Conservation (phyloP, 2,797 vertebrate species). For the Carcharodon carcharias region DNA sequence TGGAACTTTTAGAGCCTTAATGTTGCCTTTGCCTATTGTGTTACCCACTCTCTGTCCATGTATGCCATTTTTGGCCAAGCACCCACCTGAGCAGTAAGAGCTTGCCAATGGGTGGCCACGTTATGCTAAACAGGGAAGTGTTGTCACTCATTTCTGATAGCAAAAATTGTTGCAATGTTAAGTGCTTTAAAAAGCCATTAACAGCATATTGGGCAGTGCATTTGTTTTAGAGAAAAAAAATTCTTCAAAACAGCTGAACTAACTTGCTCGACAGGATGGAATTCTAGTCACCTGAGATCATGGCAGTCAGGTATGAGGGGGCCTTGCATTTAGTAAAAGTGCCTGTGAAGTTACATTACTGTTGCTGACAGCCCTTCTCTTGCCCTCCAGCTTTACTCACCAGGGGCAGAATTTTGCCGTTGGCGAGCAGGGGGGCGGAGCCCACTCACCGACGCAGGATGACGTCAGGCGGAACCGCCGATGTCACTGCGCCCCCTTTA, state of each 20-base stretch:
- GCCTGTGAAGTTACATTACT: not conserved
- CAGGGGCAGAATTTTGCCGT: not conserved
- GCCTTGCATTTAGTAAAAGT: not conserved
- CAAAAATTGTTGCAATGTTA: not conserved
- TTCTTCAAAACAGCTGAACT: not conserved
- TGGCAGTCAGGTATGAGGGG: not conserved
- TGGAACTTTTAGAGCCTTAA: not conserved
- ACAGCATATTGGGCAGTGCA: not conserved
- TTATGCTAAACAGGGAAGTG: not conserved
- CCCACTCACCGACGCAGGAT: too few species aligned
- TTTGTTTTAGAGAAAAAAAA: not conserved
- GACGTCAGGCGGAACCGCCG: too few species aligned
- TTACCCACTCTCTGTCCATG: not conserved
- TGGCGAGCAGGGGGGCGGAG: too few species aligned
- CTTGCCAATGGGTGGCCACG: not conserved
- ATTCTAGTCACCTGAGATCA: not conserved
- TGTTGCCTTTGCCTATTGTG: not conserved
- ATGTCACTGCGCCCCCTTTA: too few species aligned
- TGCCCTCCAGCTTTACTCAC: not conserved
- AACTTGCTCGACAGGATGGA: not conserved
- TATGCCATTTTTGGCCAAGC: not conserved
- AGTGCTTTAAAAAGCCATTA: not conserved
- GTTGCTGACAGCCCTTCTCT: not conserved
- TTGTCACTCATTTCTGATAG: not conserved
- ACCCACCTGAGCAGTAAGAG: not conserved